Conservation (phyloP, 2,797 vertebrate genomes). For the Staurois parvus region DNA sequence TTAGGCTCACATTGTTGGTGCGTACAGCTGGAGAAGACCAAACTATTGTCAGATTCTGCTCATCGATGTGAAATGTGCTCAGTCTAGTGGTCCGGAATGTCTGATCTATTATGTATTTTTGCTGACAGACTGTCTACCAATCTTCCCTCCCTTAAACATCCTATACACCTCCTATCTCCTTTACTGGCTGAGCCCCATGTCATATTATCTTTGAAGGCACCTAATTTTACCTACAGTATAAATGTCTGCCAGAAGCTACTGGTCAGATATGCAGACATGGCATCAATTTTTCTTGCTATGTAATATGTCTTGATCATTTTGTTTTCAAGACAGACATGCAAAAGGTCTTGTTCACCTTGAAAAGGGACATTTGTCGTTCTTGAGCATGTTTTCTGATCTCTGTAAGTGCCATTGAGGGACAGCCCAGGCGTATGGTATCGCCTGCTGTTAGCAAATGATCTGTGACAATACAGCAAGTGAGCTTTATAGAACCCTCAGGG, state of each 20-base stretch:
- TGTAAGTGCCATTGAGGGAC: constrained; percentile 52
- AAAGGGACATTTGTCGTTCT: constrained; percentile 32
- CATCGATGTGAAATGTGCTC: constrained; percentile 62
- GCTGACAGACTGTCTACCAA: constrained; percentile 57
- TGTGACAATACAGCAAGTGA: constrained; percentile 50
- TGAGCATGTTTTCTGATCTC: constrained; percentile 43
- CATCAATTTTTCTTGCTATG: not conserved
- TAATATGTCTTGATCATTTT: constrained; percentile 19
- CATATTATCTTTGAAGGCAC: constrained; percentile 21
- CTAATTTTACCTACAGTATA: not conserved
- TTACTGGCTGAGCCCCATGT: constrained; percentile 45
- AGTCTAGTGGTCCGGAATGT: constrained; percentile 56
- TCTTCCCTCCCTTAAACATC: constrained; percentile 24
- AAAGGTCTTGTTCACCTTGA: constrained; percentile 52
- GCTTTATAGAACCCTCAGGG: constrained; percentile 55
- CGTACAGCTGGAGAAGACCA: constrained; percentile 57
- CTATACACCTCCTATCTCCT: constrained; percentile 13
- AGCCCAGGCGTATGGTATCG: constrained; percentile 37
- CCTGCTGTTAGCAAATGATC: constrained; percentile 57
- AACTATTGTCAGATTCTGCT: constrained; percentile 56
- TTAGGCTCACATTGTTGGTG: constrained; percentile 52
- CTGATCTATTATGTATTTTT: constrained; percentile 59
- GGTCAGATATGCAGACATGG: not conserved
- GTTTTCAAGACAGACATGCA: constrained; percentile 25
- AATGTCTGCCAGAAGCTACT: constrained; percentile 4